Evolutionary conservation across 1,140 invertebrate genomes (phyloP), one percentile per base, ranked within the genome.

Genomic region (Parasteatoda tepidariorum): DNA sequence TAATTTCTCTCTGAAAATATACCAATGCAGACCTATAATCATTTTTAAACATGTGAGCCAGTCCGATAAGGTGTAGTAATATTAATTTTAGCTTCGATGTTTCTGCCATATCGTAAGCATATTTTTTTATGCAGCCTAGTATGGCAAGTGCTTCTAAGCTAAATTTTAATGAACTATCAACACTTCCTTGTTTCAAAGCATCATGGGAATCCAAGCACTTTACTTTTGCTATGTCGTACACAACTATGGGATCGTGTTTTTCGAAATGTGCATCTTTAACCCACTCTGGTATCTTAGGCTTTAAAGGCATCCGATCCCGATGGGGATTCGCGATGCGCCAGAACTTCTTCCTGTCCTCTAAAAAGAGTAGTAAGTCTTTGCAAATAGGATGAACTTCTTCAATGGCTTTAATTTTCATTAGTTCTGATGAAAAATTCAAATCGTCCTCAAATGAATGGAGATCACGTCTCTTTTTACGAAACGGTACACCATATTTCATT

Each of bases 301-400:
- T 67, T 22, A 48, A 22, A 24, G 66, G 33, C 13, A 15, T 48
- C 41, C 34, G 34, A 7, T 26, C 26, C 38, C 48, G 26, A 22
- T 55, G n/a, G 2, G 75, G 75, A 22, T 66, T n/a, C 5, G 54
- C 38, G 7, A n/a, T 55, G 13, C 62, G 30, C 75, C 62, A 67
- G n/a, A 78, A 78, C 9, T 34, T 33, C 48, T 26, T 24, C 5
- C 75, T 48, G 6, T 24, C 30, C 31, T 55, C 67, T 6, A 78
- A 24, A 38, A 66, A 78, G n/a, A 30, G 18, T n/a, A 24, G 33
- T 26, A 78, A 28, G 15, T 78, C 34, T 33, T 67, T 3, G 22
- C 61, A 66, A 24, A 33, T 6, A 13, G 38, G 13, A 9, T 64
- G 28, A n/a, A 67, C 31, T 11, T 61, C 54, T 31, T 15, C 15